These are phyloP conservation scores for Pimpla rufipes DNA, from an alignment of 2,888 invertebrate species.

Conservation along the genomic window DNA sequence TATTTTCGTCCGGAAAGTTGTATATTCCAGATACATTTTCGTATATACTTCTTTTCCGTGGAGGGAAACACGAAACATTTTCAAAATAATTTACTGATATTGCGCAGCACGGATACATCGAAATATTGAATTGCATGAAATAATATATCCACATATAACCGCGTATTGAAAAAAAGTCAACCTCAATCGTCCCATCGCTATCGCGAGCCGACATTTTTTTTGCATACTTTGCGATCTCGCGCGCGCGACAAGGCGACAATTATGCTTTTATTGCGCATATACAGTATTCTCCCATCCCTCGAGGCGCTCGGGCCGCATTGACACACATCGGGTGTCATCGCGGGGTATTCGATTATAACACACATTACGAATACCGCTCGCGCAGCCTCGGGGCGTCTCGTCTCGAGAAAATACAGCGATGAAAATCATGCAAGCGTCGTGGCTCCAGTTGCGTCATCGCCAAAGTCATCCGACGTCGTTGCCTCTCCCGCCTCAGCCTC, in stretches of 20 bases:
- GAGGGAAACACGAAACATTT: no score
- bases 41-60: no score
- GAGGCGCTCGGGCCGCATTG: background rate
- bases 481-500: no score
- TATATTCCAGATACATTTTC: no score
- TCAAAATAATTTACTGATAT: no score
- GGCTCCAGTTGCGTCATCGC: background rate
- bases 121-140: no score
- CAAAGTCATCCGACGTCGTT: no score
- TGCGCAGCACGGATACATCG: no score
- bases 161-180: no score
- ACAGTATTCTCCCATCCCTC: background rate
- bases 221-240: background rate
- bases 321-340: constrained; percentile 18
- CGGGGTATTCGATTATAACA: constrained; percentile 15
- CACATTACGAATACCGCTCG: background rate
- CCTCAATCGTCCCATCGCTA: background rate
- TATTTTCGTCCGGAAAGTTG: no score
- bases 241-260: background rate
- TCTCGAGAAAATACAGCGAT: constrained; percentile 5
- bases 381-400: constrained; percentile 1
- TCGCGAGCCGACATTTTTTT: background rate
- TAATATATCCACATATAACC: no score
- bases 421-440: background rate
- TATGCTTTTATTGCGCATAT: background rate